Conservation (phyloP, 1,140 invertebrate species). For the Cotesia vestalis region DNA sequence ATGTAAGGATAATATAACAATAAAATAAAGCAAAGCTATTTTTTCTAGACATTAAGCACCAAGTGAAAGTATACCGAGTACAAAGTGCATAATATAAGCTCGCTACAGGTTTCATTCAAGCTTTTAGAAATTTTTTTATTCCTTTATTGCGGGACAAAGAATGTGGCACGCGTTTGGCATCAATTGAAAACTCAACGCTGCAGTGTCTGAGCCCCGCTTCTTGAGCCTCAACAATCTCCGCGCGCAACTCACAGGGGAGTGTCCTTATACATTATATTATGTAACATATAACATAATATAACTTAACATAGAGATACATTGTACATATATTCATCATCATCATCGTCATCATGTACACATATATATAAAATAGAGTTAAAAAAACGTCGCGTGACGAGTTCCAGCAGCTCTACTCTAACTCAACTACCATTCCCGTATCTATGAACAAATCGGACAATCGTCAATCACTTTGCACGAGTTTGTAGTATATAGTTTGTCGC, state of each 20-base stretch:
- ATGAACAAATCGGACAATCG: constrained; percentile 57
- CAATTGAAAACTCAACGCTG: constrained; percentile 31
- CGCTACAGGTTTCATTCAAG: constrained; percentile 30
- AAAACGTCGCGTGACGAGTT: constrained; percentile 38
- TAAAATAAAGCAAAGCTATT: no score
- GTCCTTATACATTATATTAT: constrained; percentile 14
- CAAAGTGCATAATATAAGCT: not conserved
- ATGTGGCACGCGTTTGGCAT: constrained; percentile 36
- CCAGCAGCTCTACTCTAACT: not conserved
- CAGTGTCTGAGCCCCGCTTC: constrained; percentile 9
- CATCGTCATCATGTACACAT: not conserved
- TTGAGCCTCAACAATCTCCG: constrained; percentile 25
- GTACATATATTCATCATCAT: no score
- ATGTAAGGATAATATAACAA: no score
- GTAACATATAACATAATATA: constrained; percentile 1
- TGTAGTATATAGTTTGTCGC: not conserved
- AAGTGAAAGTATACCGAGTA: not conserved
- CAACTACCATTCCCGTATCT: constrained; percentile 39
- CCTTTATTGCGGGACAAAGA: constrained; percentile 20
- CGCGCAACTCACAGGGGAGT: constrained; percentile 18
- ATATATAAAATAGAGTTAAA: constrained; percentile 37
- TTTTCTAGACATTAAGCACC: no score
- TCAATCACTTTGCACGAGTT: constrained; percentile 46
- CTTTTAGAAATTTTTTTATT: constrained; percentile 25
- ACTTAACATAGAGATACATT: not conserved